Base-by-base conservation (phyloP, 2,888 invertebrate genomes). In the Papilio protenor region DNA sequence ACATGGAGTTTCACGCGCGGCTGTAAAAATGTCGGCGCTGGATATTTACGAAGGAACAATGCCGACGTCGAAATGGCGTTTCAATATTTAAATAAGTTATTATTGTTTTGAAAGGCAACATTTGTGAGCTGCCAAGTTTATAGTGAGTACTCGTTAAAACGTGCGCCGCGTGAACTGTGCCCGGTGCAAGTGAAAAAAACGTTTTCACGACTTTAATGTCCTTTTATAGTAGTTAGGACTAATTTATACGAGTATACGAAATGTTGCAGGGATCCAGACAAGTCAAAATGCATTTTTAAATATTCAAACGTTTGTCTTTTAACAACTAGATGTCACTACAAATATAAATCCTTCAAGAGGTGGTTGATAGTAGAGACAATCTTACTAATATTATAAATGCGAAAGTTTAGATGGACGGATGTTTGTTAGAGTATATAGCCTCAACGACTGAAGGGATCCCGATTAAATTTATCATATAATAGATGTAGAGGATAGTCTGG, bases 1-100 rank as follows among this genome's bases (percentile, higher is more conserved):
- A 76, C 73, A 64, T 69, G 69, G 33, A 73, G 66, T 59, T 75
- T 75, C 72, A 57, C 78, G 47, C 64, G 23, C 4, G 64, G 71
- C 71, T 61, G 71, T 73, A 76, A 78, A 76, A 75, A 76, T 69
- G 73, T 78, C 78, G 57, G 21, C 76, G 75, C 12, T 18, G 57
- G 47, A 72, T 78, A 77, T 75, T 78, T 75, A 72, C 75, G 75
- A 45, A 77, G 27, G 27, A 72, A 75, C 75, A 73, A 78, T 73
- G 52, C 52, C 40, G 23, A 49, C 61, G 75, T n/a, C 55, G 33
- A 71, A 71, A 72, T 55, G 47, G 23, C 47, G n/a, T 55, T 72
- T 72, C 57, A 18, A 75, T 73, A 75, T 73, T 72, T 61, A 75
- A 72, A 78, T 75, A 74, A 73, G 47, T 45, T 52, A 47, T 72